phyloP scores from a whole-genome alignment of 1,140 invertebrate genomes.

The Anastrepha ludens region DNA sequence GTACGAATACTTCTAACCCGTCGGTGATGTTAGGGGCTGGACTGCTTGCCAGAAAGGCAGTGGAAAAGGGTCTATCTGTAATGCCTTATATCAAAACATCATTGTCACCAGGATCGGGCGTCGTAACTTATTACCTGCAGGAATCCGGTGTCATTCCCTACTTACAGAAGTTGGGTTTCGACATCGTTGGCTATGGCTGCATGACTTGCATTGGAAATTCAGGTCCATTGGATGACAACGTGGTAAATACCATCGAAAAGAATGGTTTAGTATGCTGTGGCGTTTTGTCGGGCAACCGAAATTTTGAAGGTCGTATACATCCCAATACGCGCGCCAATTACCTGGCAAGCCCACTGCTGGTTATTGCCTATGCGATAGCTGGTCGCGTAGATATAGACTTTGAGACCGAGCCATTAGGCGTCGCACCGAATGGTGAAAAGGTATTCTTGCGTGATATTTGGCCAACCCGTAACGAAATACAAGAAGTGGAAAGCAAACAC shows the following conservation, averaged over 20 bases:
- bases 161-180: conserved; percentile 92
- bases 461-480: conserved; percentile 94
- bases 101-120: conserved; percentile 96
- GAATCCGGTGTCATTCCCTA: conserved; percentile 90
- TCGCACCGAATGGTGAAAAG: conserved; percentile 79
- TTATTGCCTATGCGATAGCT: conserved; percentile 97
- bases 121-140: conserved; percentile 96
- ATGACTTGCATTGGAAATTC: conserved; percentile 99
- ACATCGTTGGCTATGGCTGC: conserved; percentile 96
- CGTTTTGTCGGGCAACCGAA: conserved; percentile 96
- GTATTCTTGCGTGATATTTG: conserved; percentile 96
- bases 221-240: conserved; percentile 92
- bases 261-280: conserved; percentile 95
- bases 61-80: conserved; percentile 91
- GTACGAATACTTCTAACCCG: conserved; percentile 98
- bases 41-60: conserved; percentile 94
- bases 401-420: conserved; percentile 90
- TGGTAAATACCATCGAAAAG: conserved; percentile 95
- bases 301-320: conserved; percentile 98
- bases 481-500: conserved; percentile 89
- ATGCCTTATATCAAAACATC: conserved; percentile 97
- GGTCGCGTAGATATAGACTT: conserved; percentile 97
- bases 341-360: conserved; percentile 94
- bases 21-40: conserved; percentile 98
- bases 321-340: conserved; percentile 97